Evolutionary conservation across 2,113 vertebrate genomes (phyloP), one percentile per base, ranked within the genome.

Genomic region (Pollimyrus isidori): DNA sequence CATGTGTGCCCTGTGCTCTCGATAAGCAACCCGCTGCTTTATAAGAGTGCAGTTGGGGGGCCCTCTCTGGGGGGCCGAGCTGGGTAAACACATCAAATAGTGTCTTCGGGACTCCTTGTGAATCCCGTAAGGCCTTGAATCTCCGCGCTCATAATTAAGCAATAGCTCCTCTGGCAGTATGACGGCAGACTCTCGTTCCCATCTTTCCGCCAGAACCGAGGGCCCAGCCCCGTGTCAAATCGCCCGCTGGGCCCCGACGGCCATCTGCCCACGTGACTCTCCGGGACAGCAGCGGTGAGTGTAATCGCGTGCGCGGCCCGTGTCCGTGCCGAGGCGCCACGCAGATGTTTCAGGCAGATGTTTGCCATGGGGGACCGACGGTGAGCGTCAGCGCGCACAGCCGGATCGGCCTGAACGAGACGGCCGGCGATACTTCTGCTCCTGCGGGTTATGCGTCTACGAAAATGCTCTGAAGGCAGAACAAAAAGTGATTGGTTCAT

Each of bases 231-330:
- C 95, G 92, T 30, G 26, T 91, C 21, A 95, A 95, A 94, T 94
- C 95, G 91, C 93, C 91, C 91, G 91, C 94, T 0, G 92, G 94
- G 89, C 89, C 93, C 82, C 96, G 96, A 90, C 92, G 95, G 91
- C 95, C 96, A 0, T 96, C 96, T 0, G 96, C 96, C 52, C 96
- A 96, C 91, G 88, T 96, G 91, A 96, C 95, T 82, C 95, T 96
- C 58, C 89, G 94, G 89, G 95, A 96, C 87, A 92, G 91, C 90
- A 91, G 92, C 89, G 94, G 95, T 96, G 80, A 95, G 94, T 1
- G 5, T 26, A 45, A 7, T 56, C 17, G 11, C 35, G 19, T 39
- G 15, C 21, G 1, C n/a, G 35, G 52, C 86, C 87, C 4, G 35
- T 89, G 83, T 62, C 73, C 26, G 6, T 76, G 13, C 89, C 46